phyloP scores from a whole-genome alignment of 2,888 invertebrate genomes.

The Polydrusus cervinus region DNA sequence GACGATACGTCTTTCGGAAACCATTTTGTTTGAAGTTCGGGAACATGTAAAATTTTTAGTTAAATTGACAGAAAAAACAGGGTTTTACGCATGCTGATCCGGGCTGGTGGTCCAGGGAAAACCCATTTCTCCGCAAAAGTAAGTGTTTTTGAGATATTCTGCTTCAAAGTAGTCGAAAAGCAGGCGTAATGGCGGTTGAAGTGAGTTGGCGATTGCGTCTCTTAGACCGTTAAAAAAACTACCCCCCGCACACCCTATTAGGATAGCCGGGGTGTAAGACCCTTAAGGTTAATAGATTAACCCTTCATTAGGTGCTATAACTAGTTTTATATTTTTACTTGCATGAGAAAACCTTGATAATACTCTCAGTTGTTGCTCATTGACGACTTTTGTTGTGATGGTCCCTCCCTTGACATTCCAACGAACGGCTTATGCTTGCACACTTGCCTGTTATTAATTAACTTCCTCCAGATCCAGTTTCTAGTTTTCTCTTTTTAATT shows the following conservation, averaged over 20 bases:
- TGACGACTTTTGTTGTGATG: conserved; percentile 37
- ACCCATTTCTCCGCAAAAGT: conserved; percentile 57
- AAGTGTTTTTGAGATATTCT: conserved; percentile 51
- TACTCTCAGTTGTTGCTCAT: conserved; percentile 25
- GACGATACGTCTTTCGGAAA: conserved; percentile 63
- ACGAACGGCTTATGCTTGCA: conserved; percentile 53
- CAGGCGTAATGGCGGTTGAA: conserved; percentile 61
- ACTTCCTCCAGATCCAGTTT: conserved; percentile 25
- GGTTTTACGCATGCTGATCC: conserved; percentile 53
- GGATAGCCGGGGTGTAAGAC: conserved; percentile 27
- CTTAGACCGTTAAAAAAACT: conserved; percentile 48
- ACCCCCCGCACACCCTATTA: conserved; percentile 39
- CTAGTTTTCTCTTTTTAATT: conserved; percentile 1
- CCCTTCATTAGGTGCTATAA: conserved; percentile 25
- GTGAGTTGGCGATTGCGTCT: conserved; percentile 55
- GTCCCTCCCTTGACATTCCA: conserved; percentile 62
- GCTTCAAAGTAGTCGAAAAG: conserved; percentile 49
- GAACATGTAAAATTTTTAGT: conserved; percentile 65
- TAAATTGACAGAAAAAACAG: conserved; percentile 57
- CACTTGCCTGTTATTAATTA: conserved; percentile 21
- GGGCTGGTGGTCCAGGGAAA: conserved; percentile 56
- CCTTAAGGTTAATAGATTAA: conserved; percentile 35
- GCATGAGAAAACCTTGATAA: conserved; percentile 19
- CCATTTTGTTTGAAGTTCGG: conserved; percentile 70
- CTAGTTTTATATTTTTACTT: conserved; percentile 32